Conservation (phyloP, 1,140 invertebrate species). For the Wiebesia pumilae region DNA sequence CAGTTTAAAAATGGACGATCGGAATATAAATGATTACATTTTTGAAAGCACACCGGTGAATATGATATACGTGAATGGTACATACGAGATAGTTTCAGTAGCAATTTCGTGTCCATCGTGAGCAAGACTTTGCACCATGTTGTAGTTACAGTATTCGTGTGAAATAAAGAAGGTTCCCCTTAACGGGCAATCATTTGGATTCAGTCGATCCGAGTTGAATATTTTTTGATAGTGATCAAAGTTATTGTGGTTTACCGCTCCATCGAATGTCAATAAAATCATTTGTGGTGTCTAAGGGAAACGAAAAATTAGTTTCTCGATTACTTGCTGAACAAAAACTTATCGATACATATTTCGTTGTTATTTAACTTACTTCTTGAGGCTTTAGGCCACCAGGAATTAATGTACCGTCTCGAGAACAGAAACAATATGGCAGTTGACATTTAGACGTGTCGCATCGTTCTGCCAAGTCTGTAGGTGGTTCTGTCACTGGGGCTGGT, state of each 20-base stretch:
- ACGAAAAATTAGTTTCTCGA: background rate
- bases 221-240: constrained; percentile 91
- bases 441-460: constrained; percentile 87
- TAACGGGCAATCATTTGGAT: constrained; percentile 93
- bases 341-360: background rate
- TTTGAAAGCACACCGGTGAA: too few relatives aligned
- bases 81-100: constrained; percentile 90
- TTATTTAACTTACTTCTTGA: constrained; percentile 80
- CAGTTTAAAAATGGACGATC: too few relatives aligned
- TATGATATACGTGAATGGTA: too few relatives aligned
- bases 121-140: constrained; percentile 91
- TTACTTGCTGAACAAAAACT: constrained; percentile 9
- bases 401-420: constrained; percentile 91
- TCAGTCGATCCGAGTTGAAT: constrained; percentile 85
- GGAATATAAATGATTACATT: too few relatives aligned
- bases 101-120: constrained; percentile 94
- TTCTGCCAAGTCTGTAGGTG: constrained; percentile 84
- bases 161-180: constrained; percentile 95
- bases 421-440: constrained; percentile 92
- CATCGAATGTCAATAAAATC: constrained; percentile 94
- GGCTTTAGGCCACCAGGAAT: constrained; percentile 89
- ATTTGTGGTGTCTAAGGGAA: constrained; percentile 93
- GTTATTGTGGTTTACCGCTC: constrained; percentile 94
- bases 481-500: constrained; percentile 85
- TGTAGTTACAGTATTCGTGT: constrained; percentile 96